phyloP scores from a whole-genome alignment of 2,797 vertebrate genomes.

The Paratrypauchen microcephalus region DNA sequence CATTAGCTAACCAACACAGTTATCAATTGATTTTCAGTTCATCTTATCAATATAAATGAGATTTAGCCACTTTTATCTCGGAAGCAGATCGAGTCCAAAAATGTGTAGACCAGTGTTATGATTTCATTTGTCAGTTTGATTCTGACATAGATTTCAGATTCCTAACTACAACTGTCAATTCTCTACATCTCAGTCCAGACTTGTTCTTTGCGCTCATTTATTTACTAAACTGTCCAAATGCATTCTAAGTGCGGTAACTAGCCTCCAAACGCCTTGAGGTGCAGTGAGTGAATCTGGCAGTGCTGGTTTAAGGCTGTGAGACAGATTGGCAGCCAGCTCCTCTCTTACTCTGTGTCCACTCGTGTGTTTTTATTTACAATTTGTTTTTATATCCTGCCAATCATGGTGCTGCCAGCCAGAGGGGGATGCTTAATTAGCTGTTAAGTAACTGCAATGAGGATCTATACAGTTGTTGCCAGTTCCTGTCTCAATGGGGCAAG shows the following conservation, averaged over 20 bases:
- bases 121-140: no score
- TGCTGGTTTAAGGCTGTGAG: constrained; percentile 22
- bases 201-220: constrained; percentile 22
- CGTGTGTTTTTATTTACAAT: constrained; percentile 37
- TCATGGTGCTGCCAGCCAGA: constrained; percentile 30
- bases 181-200: not conserved
- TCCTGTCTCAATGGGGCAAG: constrained; percentile 24
- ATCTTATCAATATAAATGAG: no score
- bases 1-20: no score
- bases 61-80: no score
- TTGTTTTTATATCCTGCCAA: constrained; percentile 38
- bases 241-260: constrained; percentile 35
- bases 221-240: constrained; percentile 26
- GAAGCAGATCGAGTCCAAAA: no score
- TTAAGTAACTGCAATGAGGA: constrained; percentile 41
- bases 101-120: no score
- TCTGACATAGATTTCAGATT: no score
- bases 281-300: constrained; percentile 25
- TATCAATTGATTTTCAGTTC: no score
- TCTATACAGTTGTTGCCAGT: constrained; percentile 27
- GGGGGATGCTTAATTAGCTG: constrained; percentile 34
- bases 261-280: constrained; percentile 43
- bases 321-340: constrained; percentile 26
- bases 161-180: not conserved
- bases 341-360: constrained; percentile 25